Evolutionary conservation across 2,888 invertebrate species (phyloP).

Genomic region (Eupithecia dodoneata): DNA sequence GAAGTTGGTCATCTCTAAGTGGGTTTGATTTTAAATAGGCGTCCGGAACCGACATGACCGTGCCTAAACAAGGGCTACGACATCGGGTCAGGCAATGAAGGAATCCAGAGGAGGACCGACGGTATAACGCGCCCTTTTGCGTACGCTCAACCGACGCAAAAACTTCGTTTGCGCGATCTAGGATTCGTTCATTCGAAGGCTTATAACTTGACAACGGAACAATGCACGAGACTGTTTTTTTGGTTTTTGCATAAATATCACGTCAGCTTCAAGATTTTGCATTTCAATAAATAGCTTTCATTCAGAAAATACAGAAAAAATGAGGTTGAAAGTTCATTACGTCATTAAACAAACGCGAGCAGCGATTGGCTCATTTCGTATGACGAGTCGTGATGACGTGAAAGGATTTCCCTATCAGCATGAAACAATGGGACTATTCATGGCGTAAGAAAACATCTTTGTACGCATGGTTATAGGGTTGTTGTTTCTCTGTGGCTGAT

Average conservation of each 20-base stretch:
- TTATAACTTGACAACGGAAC: conserved; percentile 6
- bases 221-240: background rate
- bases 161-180: conserved; percentile 40
- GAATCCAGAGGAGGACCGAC: conserved; percentile 41
- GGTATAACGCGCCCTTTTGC: background rate
- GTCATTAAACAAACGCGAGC: conserved; percentile 18
- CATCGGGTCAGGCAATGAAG: conserved; percentile 40
- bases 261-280: background rate
- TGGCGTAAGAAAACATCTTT: background rate
- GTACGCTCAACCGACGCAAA: background rate
- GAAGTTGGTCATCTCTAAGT: conserved; percentile 29
- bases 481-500: background rate
- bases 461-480: background rate
- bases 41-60: conserved; percentile 40
- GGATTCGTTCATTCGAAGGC: conserved; percentile 10
- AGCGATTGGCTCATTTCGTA: conserved; percentile 26
- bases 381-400: background rate
- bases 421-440: background rate
- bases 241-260: background rate
- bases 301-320: conserved; percentile 24
- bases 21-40: conserved; percentile 22
- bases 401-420: background rate
- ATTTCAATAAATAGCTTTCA: conserved; percentile 1
- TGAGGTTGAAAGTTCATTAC: conserved; percentile 4
- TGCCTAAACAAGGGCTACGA: conserved; percentile 26